Conservation (phyloP, 2,113 vertebrate genomes). For the human region GRCh38 chr6:100870501-100871000, state of each 20-base stretch:
- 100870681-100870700: background rate
- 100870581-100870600: background rate
- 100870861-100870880: background rate
- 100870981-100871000: background rate
- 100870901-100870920: background rate
- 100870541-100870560: background rate
- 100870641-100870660: background rate
- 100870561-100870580: background rate
- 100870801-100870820: background rate
- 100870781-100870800: background rate
- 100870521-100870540: background rate
- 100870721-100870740: background rate
- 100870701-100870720: background rate
- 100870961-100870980: background rate
- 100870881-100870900: background rate
- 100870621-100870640: background rate
- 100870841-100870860: background rate
- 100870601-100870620: background rate
- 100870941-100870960: background rate
- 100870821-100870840: background rate
- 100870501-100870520: background rate
- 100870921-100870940: background rate
- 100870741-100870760: background rate
- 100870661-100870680: conserved; percentile 26
- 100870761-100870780: background rate